Base-by-base conservation (phyloP, 2,888 invertebrate species). In the Lycocerus yunnanus region DNA sequence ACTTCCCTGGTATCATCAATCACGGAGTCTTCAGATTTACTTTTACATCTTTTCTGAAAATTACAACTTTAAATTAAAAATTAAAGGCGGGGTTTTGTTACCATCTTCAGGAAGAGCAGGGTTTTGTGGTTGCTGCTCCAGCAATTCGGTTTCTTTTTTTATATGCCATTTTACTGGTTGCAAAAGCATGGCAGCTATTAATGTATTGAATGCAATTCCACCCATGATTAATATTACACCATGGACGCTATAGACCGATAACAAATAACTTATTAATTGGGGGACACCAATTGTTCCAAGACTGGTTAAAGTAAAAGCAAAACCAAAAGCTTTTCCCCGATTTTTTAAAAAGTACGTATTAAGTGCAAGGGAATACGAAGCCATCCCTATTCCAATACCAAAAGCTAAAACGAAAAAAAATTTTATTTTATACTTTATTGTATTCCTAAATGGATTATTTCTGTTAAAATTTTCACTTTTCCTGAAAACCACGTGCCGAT, bases 101-200 rank as follows among this genome's bases (percentile, higher is more conserved):
- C 43, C 6, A 43, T 43, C 8, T 43, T 43, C n/a, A 8, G 6
- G 43, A n/a, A n/a, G 1, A 1, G n/a, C n/a, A n/a, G 43, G 43
- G 6, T 43, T n/a, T 13, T 5, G 27, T 43, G 4, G n/a, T n/a
- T 24, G 24, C 2, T 24, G 11, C 1, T 43, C 43, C 43, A 43
- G n/a, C 43, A 43, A n/a, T 8, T 43, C 78, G 18, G 71, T 72
- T 66, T 76, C 69, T 74, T 78, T 76, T 73, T 81, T 82, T 84
- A 90, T 86, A 84, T 93, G 92, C 92, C 92, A 92, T 84, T 91
- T 91, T 2, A 92, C 88, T 11, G 93, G 93, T 81, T 92, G 91
- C 65, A 93, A 87, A 73, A 93, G 85, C 74, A 89, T 84, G 1
- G 91, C 90, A 13, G 89, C 91, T 75, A 90, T 84, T 3, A 92